Evolutionary conservation across 37 sponge, comb jelly and placozoan species (phyloP).

Genomic region (Oscarella lobularis): DNA sequence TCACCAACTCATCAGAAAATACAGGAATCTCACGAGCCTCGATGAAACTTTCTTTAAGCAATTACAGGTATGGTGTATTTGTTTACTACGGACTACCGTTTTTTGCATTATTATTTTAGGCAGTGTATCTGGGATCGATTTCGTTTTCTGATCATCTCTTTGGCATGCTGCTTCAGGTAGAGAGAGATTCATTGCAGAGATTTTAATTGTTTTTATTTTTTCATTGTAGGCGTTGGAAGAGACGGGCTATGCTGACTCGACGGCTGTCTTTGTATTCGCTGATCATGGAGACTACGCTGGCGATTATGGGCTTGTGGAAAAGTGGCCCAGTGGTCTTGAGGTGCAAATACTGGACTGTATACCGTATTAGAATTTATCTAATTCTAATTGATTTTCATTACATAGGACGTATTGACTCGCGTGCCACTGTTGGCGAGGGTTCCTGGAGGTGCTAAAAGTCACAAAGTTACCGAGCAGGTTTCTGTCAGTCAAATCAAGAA

Average conservation of each 20-base stretch:
- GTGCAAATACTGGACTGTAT: no score
- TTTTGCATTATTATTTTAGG: background rate
- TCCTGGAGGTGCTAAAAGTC: background rate
- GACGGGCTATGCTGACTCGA: background rate
- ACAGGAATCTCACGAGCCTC: background rate
- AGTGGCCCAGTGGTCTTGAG: conserved; percentile 2
- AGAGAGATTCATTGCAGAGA: background rate
- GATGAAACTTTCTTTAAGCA: background rate
- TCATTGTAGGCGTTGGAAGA: background rate
- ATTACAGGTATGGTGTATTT: background rate
- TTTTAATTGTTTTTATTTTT: background rate
- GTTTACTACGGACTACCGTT: background rate
- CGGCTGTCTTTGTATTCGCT: background rate
- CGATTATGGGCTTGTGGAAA: background rate
- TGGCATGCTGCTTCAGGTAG: background rate
- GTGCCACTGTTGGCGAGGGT: background rate
- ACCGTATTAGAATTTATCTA: no score
- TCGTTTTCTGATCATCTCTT: background rate
- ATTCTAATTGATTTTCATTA: background rate
- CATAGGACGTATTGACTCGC: background rate
- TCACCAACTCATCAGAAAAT: background rate
- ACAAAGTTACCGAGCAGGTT: background rate
- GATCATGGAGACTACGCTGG: conserved; percentile 2
- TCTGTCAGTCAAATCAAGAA: background rate
- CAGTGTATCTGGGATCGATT: background rate